These are phyloP conservation scores for Rhagonycha lutea DNA, from an alignment of 2,888 invertebrate species.

Conservation along the genomic window DNA sequence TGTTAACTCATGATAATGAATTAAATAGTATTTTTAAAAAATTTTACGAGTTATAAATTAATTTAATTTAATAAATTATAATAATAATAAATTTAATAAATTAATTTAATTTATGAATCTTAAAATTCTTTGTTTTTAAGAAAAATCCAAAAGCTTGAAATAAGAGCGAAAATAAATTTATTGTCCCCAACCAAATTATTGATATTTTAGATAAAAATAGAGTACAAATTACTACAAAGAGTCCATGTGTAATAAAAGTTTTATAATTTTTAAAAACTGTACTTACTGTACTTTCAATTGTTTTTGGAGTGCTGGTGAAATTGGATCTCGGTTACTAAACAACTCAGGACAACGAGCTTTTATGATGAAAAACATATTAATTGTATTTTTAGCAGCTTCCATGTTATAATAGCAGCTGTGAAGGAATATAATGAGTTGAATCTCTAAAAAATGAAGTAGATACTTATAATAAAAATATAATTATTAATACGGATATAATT, in stretches of 20 bases:
- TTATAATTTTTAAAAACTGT: too few species aligned
- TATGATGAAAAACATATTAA: conserved; percentile 67
- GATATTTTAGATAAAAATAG: neutral
- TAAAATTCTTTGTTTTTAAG: neutral
- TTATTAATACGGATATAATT: too few species aligned
- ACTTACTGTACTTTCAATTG: conserved; percentile 49
- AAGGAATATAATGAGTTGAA: conserved; percentile 61
- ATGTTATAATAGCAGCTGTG: conserved; percentile 68
- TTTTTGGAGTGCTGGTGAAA: conserved; percentile 55
- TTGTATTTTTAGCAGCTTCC: conserved; percentile 67
- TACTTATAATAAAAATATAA: too few species aligned
- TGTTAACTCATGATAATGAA: too few species aligned
- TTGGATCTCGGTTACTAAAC: conserved; percentile 63
- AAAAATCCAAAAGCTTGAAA: neutral
- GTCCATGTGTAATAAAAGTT: too few species aligned
- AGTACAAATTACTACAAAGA: neutral
- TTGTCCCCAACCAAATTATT: neutral
- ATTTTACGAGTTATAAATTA: neutral
- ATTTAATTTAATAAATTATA: too few species aligned
- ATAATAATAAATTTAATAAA: too few species aligned
- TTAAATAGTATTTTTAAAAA: neutral
- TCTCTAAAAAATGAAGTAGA: conserved; percentile 24
- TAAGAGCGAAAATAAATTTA: neutral
- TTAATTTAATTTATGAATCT: too few species aligned
- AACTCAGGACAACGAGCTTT: conserved; percentile 65